These are phyloP conservation scores for Brachyhypopomus occidentalis DNA, from an alignment of 2,113 vertebrate genomes.

Conservation along the genomic window DNA sequence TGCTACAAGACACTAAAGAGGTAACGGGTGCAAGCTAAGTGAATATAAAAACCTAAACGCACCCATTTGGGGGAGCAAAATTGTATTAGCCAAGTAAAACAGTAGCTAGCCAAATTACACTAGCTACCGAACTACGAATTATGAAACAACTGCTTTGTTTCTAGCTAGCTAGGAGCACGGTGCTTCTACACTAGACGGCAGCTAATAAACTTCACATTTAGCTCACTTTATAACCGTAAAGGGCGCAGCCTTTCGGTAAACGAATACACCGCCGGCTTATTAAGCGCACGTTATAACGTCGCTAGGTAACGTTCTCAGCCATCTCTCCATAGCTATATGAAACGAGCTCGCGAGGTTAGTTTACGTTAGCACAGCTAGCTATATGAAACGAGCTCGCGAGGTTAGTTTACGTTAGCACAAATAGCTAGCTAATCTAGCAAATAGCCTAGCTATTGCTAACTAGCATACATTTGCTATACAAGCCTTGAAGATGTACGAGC, in stretches of 20 bases:
- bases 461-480: too few relatives aligned
- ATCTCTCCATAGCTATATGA: not conserved
- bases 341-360: slow-evolving; percentile 8
- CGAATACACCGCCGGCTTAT: not conserved
- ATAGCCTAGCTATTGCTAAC: not conserved
- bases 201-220: not conserved
- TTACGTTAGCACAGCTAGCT: slow-evolving; percentile 5
- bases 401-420: not conserved
- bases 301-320: too few relatives aligned
- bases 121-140: not conserved
- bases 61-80: not conserved
- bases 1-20: too few relatives aligned
- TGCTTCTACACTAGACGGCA: not conserved
- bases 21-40: too few relatives aligned
- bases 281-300: not conserved
- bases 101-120: too few relatives aligned
- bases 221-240: not conserved
- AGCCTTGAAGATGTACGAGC: too few relatives aligned
- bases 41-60: not conserved
- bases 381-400: not conserved
- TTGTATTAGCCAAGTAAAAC: too few relatives aligned
- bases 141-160: not conserved
- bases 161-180: not conserved
- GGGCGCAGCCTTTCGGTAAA: not conserved
- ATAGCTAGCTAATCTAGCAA: not conserved